phyloP scores from a whole-genome alignment of 2,888 invertebrate species.

The Callyntrura guangdongensis region DNA sequence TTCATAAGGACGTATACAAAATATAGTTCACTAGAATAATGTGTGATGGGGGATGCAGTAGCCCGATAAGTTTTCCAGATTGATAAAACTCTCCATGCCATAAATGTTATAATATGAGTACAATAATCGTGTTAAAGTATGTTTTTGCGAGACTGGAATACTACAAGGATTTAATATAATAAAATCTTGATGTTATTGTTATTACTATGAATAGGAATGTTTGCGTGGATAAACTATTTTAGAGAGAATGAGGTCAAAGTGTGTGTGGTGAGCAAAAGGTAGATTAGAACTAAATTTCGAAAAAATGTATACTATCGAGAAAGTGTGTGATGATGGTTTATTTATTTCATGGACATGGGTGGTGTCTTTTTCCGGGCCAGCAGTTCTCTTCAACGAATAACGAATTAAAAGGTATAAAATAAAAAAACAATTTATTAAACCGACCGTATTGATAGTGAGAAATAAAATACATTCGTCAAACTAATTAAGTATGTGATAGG shows the following conservation, averaged over 20 bases:
- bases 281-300: not conserved
- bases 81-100: conserved; percentile 66
- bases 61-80: conserved; percentile 60
- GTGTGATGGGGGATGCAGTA: not conserved
- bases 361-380: conserved; percentile 70
- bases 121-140: conserved; percentile 65
- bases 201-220: not conserved
- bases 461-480: conserved; percentile 23
- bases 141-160: conserved; percentile 61
- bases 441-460: conserved; percentile 35
- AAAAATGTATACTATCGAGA: conserved; percentile 17
- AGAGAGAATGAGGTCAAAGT: not conserved
- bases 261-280: not conserved
- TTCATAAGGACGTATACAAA: not conserved
- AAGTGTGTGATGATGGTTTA: conserved; percentile 32
- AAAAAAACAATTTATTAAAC: conserved; percentile 44
- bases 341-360: conserved; percentile 3
- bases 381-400: conserved; percentile 69
- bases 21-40: conserved; percentile 12
- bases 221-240: not conserved
- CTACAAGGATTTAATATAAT: not conserved
- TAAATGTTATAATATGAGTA: conserved; percentile 66
- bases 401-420: conserved; percentile 61
- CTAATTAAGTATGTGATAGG: conserved; percentile 23
- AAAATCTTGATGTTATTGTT: conserved; percentile 18